Evolutionary conservation across 1,140 invertebrate genomes (phyloP).

Genomic region (Trypoxylus dichotomus): DNA sequence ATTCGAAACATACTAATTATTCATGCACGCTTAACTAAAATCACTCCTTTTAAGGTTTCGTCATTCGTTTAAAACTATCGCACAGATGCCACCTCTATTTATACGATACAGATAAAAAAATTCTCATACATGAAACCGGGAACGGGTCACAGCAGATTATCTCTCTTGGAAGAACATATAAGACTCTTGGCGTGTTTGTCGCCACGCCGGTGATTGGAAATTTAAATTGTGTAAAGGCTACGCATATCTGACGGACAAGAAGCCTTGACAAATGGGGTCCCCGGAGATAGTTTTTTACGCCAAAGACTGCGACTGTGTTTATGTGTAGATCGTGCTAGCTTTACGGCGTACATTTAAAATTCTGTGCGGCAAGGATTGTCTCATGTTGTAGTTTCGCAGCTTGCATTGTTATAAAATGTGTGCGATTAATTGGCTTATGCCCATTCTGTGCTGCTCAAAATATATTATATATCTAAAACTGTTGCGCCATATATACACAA

Average conservation of each 20-base stretch:
- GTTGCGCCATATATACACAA: too few species aligned
- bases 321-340: neutral
- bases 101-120: conserved; percentile 10
- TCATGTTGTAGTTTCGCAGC: neutral
- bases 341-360: conserved; percentile 2
- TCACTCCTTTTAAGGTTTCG: neutral
- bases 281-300: conserved; percentile 13
- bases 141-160: neutral
- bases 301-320: neutral
- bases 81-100: neutral
- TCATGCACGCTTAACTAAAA: too few species aligned
- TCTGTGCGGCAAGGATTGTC: neutral
- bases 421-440: neutral
- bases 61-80: conserved; percentile 10
- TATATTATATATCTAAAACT: too few species aligned
- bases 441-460: neutral
- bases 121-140: neutral
- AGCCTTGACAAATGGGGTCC: conserved; percentile 3
- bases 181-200: conserved; percentile 7
- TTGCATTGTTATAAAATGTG: neutral
- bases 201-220: conserved; percentile 1
- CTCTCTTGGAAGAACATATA: neutral
- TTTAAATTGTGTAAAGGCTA: conserved; percentile 14
- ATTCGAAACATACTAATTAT: too few species aligned
- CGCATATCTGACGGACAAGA: conserved; percentile 12